These are phyloP conservation scores for Heliconius hewitsoni DNA, from an alignment of 1,140 invertebrate species.

Conservation along the genomic window DNA sequence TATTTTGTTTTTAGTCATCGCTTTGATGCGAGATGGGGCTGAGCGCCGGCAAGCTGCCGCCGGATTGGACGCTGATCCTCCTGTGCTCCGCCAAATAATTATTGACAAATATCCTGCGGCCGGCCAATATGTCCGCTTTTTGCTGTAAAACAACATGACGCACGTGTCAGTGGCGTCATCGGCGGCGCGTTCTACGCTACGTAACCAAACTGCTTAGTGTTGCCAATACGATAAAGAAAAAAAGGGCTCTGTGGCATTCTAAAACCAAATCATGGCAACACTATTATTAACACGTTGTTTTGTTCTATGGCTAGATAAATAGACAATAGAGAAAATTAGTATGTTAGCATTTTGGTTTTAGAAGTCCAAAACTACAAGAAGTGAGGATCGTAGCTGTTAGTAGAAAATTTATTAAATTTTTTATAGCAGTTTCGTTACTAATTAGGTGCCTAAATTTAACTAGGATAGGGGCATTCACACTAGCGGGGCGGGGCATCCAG, in stretches of 20 bases:
- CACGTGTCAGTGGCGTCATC: slow-evolving; percentile 59
- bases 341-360: slow-evolving; percentile 56
- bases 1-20: slow-evolving; percentile 65
- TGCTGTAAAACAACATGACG: slow-evolving; percentile 80
- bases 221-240: slow-evolving; percentile 55
- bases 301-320: neutral
- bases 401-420: slow-evolving; percentile 56
- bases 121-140: slow-evolving; percentile 82
- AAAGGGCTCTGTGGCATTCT: slow-evolving; percentile 50
- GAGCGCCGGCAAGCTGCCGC: slow-evolving; percentile 76
- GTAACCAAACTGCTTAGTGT: slow-evolving; percentile 55
- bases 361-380: slow-evolving; percentile 66
- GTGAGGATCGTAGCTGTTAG: slow-evolving; percentile 57
- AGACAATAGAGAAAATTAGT: neutral
- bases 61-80: slow-evolving; percentile 82
- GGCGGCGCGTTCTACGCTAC: slow-evolving; percentile 41
- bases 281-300: neutral
- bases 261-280: slow-evolving; percentile 53
- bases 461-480: slow-evolving; percentile 77
- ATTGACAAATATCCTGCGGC: slow-evolving; percentile 82
- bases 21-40: slow-evolving; percentile 78
- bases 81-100: slow-evolving; percentile 82
- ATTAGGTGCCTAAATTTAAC: slow-evolving; percentile 70
- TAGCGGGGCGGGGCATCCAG: slow-evolving; percentile 78
- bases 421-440: slow-evolving; percentile 71